These are phyloP conservation scores for Trematocara caparti DNA, from an alignment of 2,797 vertebrate genomes.

Conservation along the genomic window DNA sequence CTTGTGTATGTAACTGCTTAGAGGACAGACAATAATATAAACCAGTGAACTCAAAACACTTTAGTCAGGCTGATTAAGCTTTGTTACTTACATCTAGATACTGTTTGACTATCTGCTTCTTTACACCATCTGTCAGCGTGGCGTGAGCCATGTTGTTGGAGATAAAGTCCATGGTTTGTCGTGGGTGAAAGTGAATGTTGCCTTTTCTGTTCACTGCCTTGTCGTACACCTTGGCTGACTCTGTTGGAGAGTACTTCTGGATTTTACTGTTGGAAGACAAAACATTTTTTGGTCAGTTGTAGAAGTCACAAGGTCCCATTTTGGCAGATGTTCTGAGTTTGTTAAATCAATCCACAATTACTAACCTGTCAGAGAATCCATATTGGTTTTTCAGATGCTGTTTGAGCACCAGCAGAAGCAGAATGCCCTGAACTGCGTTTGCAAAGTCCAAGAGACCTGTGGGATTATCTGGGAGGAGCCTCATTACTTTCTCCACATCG, in stretches of 20 bases:
- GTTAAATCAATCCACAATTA: not conserved
- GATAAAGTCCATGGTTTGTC: slow-evolving; percentile 94
- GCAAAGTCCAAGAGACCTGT: slow-evolving; percentile 92
- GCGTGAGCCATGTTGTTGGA: slow-evolving; percentile 86
- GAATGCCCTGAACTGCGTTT: slow-evolving; percentile 94
- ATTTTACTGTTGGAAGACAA: slow-evolving; percentile 85
- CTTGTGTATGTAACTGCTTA: not conserved
- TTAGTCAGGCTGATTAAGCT: not conserved
- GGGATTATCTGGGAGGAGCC: slow-evolving; percentile 88
- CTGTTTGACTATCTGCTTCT: slow-evolving; percentile 92
- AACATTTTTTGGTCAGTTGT: not conserved
- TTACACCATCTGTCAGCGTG: slow-evolving; percentile 86
- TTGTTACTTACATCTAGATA: slow-evolving; percentile 90
- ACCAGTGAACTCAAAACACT: not conserved
- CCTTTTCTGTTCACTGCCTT: slow-evolving; percentile 94
- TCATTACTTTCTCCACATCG: slow-evolving; percentile 90
- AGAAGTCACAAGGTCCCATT: not conserved
- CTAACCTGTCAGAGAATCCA: slow-evolving; percentile 94
- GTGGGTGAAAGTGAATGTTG: slow-evolving; percentile 87
- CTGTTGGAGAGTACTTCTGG: slow-evolving; percentile 96
- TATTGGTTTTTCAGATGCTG: slow-evolving; percentile 98
- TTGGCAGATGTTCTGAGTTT: not conserved
- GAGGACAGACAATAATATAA: not conserved
- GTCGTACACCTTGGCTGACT: slow-evolving; percentile 97
- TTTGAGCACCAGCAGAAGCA: slow-evolving; percentile 93